A percentile compares a stretch with the other conserved stretches of the same genome.
Evolutionary conservation across 2,888 invertebrate species (phyloP).

Genomic region (Anarsia innoxiella): DNA sequence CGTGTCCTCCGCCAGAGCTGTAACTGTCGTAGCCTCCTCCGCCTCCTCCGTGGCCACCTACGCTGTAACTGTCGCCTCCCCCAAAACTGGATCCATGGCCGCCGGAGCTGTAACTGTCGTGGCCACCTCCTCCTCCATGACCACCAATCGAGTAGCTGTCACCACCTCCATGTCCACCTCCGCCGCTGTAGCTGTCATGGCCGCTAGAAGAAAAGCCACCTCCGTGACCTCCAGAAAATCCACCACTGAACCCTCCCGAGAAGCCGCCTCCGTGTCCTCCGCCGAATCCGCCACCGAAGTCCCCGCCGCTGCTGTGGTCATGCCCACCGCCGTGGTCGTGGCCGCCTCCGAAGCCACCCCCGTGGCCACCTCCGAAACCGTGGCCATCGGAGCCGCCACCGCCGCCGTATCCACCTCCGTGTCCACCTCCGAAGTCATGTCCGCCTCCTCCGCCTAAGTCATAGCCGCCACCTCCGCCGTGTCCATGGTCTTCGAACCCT

Average conservation of each 20-base stretch:
- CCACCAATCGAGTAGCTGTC: too few relatives aligned
- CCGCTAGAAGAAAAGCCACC: slow-evolving; percentile 20
- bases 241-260: slow-evolving; percentile 20
- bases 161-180: slow-evolving; percentile 26
- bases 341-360: slow-evolving; percentile 22
- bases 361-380: slow-evolving; percentile 23
- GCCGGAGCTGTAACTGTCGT: slow-evolving; percentile 21
- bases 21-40: slow-evolving; percentile 17
- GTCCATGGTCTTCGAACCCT: slow-evolving; percentile 16
- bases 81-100: slow-evolving; percentile 22
- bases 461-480: slow-evolving; percentile 23
- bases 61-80: slow-evolving; percentile 21
- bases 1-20: slow-evolving; percentile 22
- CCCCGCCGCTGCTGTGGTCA: slow-evolving; percentile 20
- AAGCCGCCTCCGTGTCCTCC: slow-evolving; percentile 21
- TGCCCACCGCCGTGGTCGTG: slow-evolving; percentile 20
- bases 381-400: slow-evolving; percentile 24
- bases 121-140: slow-evolving; percentile 26
- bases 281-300: slow-evolving; percentile 21
- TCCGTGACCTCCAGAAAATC: slow-evolving; percentile 24
- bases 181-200: slow-evolving; percentile 24
- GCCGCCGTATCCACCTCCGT: slow-evolving; percentile 23
- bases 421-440: slow-evolving; percentile 19
- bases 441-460: slow-evolving; percentile 22
- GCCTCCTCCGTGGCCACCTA: slow-evolving; percentile 19